These are phyloP conservation scores for Atlantisia rogersi DNA, from an alignment of 2,113 vertebrate genomes.

Conservation along the genomic window DNA sequence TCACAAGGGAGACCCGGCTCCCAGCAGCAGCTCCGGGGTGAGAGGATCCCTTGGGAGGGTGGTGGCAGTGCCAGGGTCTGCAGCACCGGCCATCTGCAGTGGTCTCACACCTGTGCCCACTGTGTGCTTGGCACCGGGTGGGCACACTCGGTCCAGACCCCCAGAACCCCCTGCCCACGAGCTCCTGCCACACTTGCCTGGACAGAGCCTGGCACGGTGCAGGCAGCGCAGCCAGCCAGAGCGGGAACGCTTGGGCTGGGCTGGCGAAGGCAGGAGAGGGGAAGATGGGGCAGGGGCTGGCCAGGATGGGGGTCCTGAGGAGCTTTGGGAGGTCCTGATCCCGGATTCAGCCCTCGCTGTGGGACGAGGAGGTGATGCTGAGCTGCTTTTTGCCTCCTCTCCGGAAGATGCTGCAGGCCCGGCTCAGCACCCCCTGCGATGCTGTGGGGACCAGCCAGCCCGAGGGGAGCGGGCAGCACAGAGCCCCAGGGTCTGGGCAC, in stretches of 20 bases:
- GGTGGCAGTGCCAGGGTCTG: not conserved
- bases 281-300: fast-evolving
- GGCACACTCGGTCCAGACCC: not conserved
- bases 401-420: not conserved
- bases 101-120: not conserved
- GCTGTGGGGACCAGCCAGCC: not conserved
- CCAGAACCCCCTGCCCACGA: not conserved
- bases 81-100: not conserved
- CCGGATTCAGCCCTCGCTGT: fast-evolving
- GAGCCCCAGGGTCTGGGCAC: not conserved
- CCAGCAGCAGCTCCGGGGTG: fast-evolving
- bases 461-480: not conserved
- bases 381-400: not conserved
- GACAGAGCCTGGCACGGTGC: not conserved
- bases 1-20: fast-evolving
- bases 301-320: not conserved
- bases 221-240: not conserved
- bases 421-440: not conserved
- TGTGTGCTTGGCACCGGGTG: not conserved
- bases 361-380: not conserved
- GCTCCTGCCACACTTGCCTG: not conserved
- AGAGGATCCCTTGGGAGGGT: not conserved
- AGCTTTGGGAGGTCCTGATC: fast-evolving
- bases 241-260: not conserved
- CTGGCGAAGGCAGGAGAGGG: not conserved